phyloP scores from a whole-genome alignment of 1,140 invertebrate genomes.

The Oscheius sp. region DNA sequence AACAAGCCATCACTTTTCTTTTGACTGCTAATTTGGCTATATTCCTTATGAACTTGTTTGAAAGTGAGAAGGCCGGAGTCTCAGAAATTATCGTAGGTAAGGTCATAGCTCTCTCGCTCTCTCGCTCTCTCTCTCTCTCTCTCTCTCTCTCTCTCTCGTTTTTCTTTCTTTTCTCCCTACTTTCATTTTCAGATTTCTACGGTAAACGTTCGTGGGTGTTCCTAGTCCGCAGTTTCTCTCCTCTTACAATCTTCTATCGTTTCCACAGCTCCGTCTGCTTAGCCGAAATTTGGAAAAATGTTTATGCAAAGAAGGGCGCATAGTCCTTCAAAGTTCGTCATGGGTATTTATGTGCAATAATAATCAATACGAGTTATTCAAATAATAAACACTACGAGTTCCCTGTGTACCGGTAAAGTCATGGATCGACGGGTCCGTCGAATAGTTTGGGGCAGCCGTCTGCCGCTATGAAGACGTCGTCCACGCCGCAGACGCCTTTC shows the following conservation, averaged over 20 bases:
- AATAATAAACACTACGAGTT: too few relatives aligned
- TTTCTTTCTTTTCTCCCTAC: not conserved
- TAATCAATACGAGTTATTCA: too few relatives aligned
- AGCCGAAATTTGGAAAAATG: constrained; percentile 59
- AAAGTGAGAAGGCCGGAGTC: constrained; percentile 55
- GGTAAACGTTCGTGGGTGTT: constrained; percentile 57
- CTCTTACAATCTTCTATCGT: constrained; percentile 59
- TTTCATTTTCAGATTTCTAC: constrained; percentile 50
- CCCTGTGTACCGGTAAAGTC: too few relatives aligned
- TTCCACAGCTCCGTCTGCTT: constrained; percentile 59
- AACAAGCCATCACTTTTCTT: constrained; percentile 50
- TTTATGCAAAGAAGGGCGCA: constrained; percentile 42
- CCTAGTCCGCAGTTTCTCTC: constrained; percentile 53
- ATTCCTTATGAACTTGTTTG: constrained; percentile 60
- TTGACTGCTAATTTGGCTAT: constrained; percentile 57
- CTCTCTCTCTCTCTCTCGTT: too few relatives aligned
- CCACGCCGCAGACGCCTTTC: not conserved
- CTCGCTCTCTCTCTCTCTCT: too few relatives aligned
- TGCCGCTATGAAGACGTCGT: constrained; percentile 6
- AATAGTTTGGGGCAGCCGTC: not conserved
- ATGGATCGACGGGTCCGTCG: too few relatives aligned
- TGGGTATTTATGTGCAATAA: too few relatives aligned
- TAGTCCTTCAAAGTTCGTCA: not conserved
- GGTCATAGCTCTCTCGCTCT: too few relatives aligned
- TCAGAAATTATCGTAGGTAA: constrained; percentile 48